Conservation (phyloP, 1,140 invertebrate species). For the Cydia pomonella region DNA sequence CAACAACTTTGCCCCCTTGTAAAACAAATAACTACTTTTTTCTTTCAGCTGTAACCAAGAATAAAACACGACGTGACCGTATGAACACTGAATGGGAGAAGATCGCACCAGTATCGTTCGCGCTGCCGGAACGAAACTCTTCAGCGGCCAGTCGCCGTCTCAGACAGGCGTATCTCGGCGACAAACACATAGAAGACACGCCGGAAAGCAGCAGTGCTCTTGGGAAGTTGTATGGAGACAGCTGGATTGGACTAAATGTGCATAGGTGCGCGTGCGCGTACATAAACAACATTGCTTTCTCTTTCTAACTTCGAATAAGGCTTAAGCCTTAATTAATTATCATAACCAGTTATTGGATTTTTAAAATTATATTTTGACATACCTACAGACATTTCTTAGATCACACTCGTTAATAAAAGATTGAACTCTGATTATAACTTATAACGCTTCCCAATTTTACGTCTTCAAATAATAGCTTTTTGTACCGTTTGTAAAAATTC, state of each 20-base stretch:
- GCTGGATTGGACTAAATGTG: constrained; percentile 54
- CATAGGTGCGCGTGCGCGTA: too few species aligned
- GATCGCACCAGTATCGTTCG: constrained; percentile 63
- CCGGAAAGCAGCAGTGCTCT: constrained; percentile 44
- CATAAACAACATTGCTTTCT: not conserved
- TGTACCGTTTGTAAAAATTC: too few species aligned
- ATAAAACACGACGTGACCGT: constrained; percentile 50
- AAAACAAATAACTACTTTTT: too few species aligned
- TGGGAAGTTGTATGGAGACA: constrained; percentile 60
- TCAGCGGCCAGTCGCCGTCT: constrained; percentile 37
- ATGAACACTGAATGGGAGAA: constrained; percentile 67
- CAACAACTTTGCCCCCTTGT: too few species aligned
- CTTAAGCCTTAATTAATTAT: too few species aligned
- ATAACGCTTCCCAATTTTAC: too few species aligned
- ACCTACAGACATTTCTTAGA: too few species aligned
- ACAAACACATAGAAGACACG: constrained; percentile 51
- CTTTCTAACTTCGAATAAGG: not conserved
- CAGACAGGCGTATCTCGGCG: constrained; percentile 48
- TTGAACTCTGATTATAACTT: too few species aligned
- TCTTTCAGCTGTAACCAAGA: constrained; percentile 56
- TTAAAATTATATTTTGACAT: too few species aligned
- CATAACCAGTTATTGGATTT: too few species aligned
- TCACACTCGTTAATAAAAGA: too few species aligned
- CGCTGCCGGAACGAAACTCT: constrained; percentile 47
- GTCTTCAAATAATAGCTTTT: too few species aligned